These are phyloP conservation scores for Leucopternis melanops DNA, from an alignment of 2,113 vertebrate genomes.

Conservation along the genomic window DNA sequence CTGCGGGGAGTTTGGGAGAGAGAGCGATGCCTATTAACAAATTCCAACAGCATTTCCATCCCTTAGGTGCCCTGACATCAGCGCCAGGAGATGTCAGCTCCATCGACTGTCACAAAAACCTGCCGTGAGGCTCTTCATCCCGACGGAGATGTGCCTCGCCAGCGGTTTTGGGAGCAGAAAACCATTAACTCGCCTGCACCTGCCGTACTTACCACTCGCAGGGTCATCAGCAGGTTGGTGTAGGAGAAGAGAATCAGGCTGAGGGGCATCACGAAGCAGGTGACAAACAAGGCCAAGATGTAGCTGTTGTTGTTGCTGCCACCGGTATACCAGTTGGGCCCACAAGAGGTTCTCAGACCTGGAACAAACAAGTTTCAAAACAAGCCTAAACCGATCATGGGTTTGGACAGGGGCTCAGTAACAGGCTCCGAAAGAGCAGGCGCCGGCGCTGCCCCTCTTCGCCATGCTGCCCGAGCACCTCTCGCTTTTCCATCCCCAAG, in stretches of 20 bases:
- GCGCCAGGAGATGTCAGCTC: background rate
- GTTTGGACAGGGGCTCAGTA: background rate
- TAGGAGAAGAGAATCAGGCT: slow-evolving; percentile 70
- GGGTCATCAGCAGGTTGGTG: slow-evolving; percentile 51
- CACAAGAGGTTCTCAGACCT: slow-evolving; percentile 67
- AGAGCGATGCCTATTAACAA: accelerated
- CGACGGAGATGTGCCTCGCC: accelerated
- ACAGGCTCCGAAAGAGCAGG: background rate
- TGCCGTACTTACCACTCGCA: slow-evolving; percentile 19
- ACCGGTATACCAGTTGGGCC: slow-evolving; percentile 66
- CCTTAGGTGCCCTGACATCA: background rate
- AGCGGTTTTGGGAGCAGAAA: background rate
- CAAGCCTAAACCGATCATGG: accelerated
- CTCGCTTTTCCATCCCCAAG: background rate
- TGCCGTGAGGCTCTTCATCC: background rate
- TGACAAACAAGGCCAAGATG: slow-evolving; percentile 59
- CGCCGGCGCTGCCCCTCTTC: accelerated
- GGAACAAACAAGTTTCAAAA: background rate
- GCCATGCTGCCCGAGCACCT: background rate
- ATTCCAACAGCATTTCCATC: background rate
- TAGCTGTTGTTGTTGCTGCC: slow-evolving; percentile 67
- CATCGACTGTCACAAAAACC: background rate
- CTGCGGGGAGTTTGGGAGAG: background rate
- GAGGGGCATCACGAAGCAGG: slow-evolving; percentile 65
- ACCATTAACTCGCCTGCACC: accelerated